phyloP scores from a whole-genome alignment of 2,113 vertebrate species.

The Barnardius zonarius region DNA sequence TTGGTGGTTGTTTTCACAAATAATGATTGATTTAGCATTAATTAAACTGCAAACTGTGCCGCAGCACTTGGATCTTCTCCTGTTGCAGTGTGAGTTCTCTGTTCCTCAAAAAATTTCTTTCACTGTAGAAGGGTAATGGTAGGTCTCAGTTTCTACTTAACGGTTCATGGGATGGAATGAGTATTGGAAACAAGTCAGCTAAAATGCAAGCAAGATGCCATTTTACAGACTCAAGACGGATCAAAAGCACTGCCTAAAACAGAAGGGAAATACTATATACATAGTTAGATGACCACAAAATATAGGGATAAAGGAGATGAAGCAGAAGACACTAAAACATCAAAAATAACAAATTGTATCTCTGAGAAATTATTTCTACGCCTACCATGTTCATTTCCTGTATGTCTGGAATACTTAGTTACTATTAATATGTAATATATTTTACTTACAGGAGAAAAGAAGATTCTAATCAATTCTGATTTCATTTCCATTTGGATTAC shows the following conservation, averaged over 20 bases:
- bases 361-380: neutral
- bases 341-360: neutral
- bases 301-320: neutral
- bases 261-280: neutral
- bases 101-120: neutral
- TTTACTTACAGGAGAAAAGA: neutral
- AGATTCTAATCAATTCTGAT: neutral
- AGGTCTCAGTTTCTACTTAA: neutral
- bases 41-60: neutral
- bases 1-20: neutral
- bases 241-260: neutral
- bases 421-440: neutral
- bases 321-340: neutral
- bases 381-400: fast-evolving
- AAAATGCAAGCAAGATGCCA: neutral
- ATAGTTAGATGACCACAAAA: neutral
- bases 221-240: neutral
- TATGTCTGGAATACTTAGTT: neutral
- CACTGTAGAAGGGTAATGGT: neutral
- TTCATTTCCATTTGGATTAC: neutral
- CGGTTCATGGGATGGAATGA: neutral
- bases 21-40: neutral
- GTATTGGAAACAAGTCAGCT: neutral
- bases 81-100: neutral
- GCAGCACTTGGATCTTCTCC: neutral